phyloP scores from a whole-genome alignment of 2,113 vertebrate genomes.

The Loxodonta africana region DNA sequence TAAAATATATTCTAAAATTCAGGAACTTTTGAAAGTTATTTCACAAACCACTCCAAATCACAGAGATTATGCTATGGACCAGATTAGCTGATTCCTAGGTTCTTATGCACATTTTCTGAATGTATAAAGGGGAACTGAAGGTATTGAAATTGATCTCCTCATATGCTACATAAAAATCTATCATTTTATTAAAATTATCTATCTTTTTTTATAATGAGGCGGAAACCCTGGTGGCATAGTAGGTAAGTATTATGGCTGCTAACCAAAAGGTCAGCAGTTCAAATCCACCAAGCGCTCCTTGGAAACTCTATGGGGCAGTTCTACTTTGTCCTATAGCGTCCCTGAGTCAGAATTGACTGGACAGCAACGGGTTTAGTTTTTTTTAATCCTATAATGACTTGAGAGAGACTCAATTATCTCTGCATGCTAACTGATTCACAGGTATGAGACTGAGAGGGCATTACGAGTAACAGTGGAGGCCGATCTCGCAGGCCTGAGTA shows the following conservation, averaged over 20 bases:
- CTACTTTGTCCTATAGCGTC: too few relatives aligned
- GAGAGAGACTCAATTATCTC: background rate
- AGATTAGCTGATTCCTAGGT: background rate
- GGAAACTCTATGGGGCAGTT: too few relatives aligned
- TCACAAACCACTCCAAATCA: background rate
- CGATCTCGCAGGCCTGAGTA: constrained; percentile 90
- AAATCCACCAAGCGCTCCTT: too few relatives aligned
- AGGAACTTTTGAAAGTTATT: constrained; percentile 34
- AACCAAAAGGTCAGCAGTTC: too few relatives aligned
- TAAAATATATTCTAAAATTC: constrained; percentile 30
- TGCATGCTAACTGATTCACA: constrained; percentile 73
- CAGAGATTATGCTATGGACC: background rate
- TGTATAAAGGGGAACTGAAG: background rate
- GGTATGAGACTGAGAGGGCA: constrained; percentile 91
- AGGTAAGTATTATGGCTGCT: too few relatives aligned
- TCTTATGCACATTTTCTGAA: background rate
- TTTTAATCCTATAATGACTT: background rate
- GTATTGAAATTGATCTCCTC: background rate
- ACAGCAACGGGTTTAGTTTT: too few relatives aligned
- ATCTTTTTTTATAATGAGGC: too few relatives aligned
- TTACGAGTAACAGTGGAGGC: constrained; percentile 90
- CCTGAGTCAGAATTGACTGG: too few relatives aligned
- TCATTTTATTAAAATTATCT: background rate
- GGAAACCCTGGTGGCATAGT: too few relatives aligned
- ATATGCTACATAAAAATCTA: background rate